Percentiles rank a stretch among this genome's conserved stretches.
These are phyloP conservation scores for Dicerorhinus sumatrensis DNA, from an alignment of 2,113 vertebrate species.

Conservation along the genomic window DNA sequence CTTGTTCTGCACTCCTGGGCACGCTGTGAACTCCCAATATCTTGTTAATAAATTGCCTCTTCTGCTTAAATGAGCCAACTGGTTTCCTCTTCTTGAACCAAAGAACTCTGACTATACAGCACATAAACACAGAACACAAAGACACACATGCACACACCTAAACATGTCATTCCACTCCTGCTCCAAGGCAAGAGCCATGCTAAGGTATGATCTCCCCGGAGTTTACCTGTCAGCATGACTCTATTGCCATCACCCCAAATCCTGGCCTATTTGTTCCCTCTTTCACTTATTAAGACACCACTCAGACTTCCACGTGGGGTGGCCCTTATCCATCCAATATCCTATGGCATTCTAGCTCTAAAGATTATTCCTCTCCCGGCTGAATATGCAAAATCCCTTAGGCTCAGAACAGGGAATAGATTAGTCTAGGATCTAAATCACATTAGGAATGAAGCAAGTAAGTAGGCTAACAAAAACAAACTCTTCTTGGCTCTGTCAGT, in stretches of 20 bases:
- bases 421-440: background rate
- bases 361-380: accelerated
- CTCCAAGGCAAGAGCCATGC: background rate
- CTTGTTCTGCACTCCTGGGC: no score
- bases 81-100: background rate
- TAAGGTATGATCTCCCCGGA: accelerated
- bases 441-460: background rate
- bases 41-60: background rate
- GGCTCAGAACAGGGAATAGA: no score
- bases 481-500: background rate
- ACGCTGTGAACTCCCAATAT: no score
- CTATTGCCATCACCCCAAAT: accelerated
- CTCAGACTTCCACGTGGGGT: accelerated
- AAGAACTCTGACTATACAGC: background rate
- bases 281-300: no score
- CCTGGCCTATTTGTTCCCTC: background rate
- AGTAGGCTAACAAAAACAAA: background rate
- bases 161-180: accelerated
- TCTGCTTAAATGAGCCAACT: background rate
- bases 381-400: no score
- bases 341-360: background rate
- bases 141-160: no score
- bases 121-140: background rate
- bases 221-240: accelerated
- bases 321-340: background rate